Evolutionary conservation across 2,113 vertebrate genomes (phyloP), one percentile per base, ranked within the genome.

Genomic region (Phrynosoma platyrhinos): DNA sequence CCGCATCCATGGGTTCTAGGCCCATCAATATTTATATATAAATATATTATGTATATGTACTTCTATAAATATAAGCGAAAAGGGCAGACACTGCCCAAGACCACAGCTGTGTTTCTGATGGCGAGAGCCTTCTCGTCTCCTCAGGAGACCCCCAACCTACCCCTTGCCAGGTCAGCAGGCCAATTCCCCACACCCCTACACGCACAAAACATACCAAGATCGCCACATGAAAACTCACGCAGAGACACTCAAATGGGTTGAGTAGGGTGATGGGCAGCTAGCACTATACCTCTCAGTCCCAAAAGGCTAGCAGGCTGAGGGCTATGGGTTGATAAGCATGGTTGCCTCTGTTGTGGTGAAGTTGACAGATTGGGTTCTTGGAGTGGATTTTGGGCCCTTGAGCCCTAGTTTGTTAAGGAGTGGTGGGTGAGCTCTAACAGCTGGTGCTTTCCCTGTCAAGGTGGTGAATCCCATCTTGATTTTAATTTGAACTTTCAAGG

Each of bases 41-140:
- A 72, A 81, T 4, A 77, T 82, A 82, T 82, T 87, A 77, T 88
- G 72, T 83, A 83, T 88, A 88, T 88, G 80, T 88, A 83, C 91
- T 64, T 95, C 92, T 95, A 94, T 96, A 93, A 95, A 93, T 95
- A 95, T 95, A 95, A 93, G 91, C 93, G 74, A 85, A 62, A 95
- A 93, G 93, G 96, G 83, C 93, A 91, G 91, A 90, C 88, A 75
- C 80, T 71, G 82, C 91, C 86, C 89, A 76, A 90, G 94, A 91
- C 93, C 94, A 92, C 95, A 84, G 91, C 96, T 90, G 94, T 90
- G 92, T 94, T 87, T 92, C 88, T 92, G 91, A 92, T 94, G 92
- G 93, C 88, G 92, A 91, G 92, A 89, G 0, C 68, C 75, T 1
- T 87, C 71, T 87, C 94, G 92, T 92, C 79, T 91, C 94, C 92